A percentile compares a stretch with the other conserved stretches of the same genome.
Evolutionary conservation across 2,888 invertebrate species (phyloP).

Genomic region (Drosophila paranaensis): DNA sequence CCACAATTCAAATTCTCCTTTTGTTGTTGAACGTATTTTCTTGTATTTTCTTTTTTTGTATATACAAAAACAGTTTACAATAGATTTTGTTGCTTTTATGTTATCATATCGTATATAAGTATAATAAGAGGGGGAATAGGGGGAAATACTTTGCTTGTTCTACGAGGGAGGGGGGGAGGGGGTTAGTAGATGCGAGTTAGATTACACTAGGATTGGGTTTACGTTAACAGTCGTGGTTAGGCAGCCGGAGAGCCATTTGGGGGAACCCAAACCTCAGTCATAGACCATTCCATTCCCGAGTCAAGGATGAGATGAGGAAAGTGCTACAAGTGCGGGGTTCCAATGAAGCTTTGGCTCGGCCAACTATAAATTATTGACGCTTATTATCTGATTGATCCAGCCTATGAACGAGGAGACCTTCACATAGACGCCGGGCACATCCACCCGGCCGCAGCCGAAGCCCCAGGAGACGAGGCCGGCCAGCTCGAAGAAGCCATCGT

Average conservation of each 20-base stretch:
- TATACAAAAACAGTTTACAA: constrained; percentile 76
- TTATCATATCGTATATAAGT: constrained; percentile 28
- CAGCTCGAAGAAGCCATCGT: constrained; percentile 96
- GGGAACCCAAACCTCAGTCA: constrained; percentile 58
- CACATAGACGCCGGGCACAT: constrained; percentile 98
- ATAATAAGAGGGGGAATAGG: constrained; percentile 11
- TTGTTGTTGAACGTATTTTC: constrained; percentile 47
- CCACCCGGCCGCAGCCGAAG: constrained; percentile 95
- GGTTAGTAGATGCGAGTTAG: constrained; percentile 52
- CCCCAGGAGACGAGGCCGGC: constrained; percentile 98
- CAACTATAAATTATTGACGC: constrained; percentile 93
- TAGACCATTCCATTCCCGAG: constrained; percentile 49
- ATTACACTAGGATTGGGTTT: constrained; percentile 74
- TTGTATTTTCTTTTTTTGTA: constrained; percentile 69
- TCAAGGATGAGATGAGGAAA: constrained; percentile 17
- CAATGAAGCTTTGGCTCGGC: constrained; percentile 9
- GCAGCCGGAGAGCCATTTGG: constrained; percentile 12
- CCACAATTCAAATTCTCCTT: constrained; percentile 15
- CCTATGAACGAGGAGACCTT: constrained; percentile 97
- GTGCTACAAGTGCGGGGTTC: constrained; percentile 70
- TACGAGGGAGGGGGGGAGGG: constrained; percentile 23
- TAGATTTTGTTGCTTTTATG: constrained; percentile 32
- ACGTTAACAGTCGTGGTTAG: constrained; percentile 69
- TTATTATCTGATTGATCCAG: constrained; percentile 99
- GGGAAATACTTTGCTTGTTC: constrained; percentile 65